Conservation (phyloP, 2,888 invertebrate species). For the Abrostola tripartita region DNA sequence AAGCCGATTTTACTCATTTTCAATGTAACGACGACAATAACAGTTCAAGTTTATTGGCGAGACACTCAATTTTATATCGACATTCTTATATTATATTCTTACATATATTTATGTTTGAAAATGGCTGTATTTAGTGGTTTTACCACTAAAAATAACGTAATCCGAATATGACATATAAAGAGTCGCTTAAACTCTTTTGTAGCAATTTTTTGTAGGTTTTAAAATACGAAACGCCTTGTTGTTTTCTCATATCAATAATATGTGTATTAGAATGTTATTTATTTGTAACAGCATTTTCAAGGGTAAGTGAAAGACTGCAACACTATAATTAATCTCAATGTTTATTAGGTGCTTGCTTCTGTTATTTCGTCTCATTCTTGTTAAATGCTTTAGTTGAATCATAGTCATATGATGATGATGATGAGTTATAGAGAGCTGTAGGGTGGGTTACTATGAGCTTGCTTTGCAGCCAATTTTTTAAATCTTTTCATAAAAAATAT, state of each 20-base stretch:
- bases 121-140: neutral
- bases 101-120: slow-evolving; percentile 10
- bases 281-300: too few relatives aligned
- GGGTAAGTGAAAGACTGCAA: too few relatives aligned
- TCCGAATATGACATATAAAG: neutral
- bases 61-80: slow-evolving; percentile 11
- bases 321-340: too few relatives aligned
- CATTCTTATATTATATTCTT: too few relatives aligned
- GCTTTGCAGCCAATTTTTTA: too few relatives aligned
- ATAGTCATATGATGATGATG: too few relatives aligned
- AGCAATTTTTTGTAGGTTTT: neutral
- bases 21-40: slow-evolving; percentile 19
- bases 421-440: too few relatives aligned
- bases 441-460: too few relatives aligned
- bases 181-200: neutral
- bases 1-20: slow-evolving; percentile 13
- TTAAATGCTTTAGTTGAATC: too few relatives aligned
- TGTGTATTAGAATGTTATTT: neutral
- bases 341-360: too few relatives aligned
- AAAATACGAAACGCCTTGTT: neutral
- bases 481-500: too few relatives aligned
- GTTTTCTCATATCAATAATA: neutral
- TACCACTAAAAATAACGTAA: neutral
- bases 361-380: too few relatives aligned
- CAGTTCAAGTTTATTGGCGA: slow-evolving; percentile 23